Evolutionary conservation across 2,888 invertebrate species (phyloP).

Genomic region (Limnephilus marmoratus): DNA sequence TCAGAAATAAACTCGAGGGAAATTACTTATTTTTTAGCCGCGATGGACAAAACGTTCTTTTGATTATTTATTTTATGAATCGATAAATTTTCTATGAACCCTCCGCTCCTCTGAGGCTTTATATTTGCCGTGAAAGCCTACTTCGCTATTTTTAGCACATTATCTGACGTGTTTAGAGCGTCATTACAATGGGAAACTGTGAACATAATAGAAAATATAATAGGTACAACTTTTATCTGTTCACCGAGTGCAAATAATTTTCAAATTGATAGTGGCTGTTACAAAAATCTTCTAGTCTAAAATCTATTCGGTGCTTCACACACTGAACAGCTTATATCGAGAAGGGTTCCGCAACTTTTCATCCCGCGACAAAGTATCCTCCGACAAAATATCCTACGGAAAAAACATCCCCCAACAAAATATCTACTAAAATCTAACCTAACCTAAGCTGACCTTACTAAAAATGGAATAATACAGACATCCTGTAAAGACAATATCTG

Average conservation of each 20-base stretch:
- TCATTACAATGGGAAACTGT: background rate
- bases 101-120: slow-evolving; percentile 9
- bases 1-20: slow-evolving; percentile 22
- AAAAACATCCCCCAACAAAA: too few species aligned
- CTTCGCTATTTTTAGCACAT: background rate
- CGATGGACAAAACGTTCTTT: slow-evolving; percentile 38
- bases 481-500: too few species aligned
- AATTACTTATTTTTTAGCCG: slow-evolving; percentile 41
- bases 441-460: too few species aligned
- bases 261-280: background rate
- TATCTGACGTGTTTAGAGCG: background rate
- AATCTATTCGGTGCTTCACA: background rate
- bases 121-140: background rate
- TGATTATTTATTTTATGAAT: slow-evolving; percentile 48
- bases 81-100: slow-evolving; percentile 38
- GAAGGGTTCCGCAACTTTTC: too few species aligned
- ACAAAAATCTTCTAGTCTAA: background rate
- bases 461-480: too few species aligned
- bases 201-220: background rate
- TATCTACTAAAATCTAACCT: too few species aligned
- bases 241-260: background rate
- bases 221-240: background rate
- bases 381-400: too few species aligned
- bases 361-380: too few species aligned
- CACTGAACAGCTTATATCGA: background rate